These are phyloP conservation scores for Synanthedon vespiformis DNA, from an alignment of 2,888 invertebrate genomes.

Conservation along the genomic window DNA sequence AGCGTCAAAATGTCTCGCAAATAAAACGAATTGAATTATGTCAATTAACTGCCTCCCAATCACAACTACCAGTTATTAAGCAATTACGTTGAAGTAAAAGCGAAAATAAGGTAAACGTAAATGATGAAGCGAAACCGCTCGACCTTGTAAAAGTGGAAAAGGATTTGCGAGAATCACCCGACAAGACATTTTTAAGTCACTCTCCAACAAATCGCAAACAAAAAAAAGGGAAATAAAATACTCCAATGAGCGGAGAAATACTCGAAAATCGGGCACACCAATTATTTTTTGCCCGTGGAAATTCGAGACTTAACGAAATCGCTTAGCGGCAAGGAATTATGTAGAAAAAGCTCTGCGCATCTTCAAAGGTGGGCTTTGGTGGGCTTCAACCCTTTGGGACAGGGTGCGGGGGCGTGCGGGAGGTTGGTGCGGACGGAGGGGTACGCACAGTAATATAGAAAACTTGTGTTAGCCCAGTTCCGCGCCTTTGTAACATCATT, in stretches of 20 bases:
- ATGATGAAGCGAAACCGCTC: background rate
- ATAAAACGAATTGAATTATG: background rate
- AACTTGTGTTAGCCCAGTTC: conserved; percentile 72
- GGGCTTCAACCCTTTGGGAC: conserved; percentile 55
- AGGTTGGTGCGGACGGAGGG: conserved; percentile 15
- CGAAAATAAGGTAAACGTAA: background rate
- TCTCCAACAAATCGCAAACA: conserved; percentile 7
- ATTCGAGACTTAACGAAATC: conserved; percentile 69
- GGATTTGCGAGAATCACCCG: conserved; percentile 22
- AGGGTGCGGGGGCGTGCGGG: conserved; percentile 14
- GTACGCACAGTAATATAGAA: conserved; percentile 68
- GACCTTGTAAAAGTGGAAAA: conserved; percentile 13
- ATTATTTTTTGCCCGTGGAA: conserved; percentile 65
- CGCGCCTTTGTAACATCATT: conserved; percentile 71
- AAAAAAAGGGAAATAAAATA: conserved; percentile 28
- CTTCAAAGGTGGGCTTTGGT: conserved; percentile 67
- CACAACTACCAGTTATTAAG: background rate
- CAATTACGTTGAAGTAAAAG: background rate
- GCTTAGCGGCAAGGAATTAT: conserved; percentile 62
- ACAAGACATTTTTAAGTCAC: conserved; percentile 20
- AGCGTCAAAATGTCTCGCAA: background rate
- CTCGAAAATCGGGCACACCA: conserved; percentile 56
- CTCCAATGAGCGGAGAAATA: conserved; percentile 26
- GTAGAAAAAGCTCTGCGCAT: conserved; percentile 66
- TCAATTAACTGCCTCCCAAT: background rate